Percentiles rank a stretch among this genome's conserved stretches.
phyloP scores from a whole-genome alignment of 2,888 invertebrate species.

The Tetragnatha montana region DNA sequence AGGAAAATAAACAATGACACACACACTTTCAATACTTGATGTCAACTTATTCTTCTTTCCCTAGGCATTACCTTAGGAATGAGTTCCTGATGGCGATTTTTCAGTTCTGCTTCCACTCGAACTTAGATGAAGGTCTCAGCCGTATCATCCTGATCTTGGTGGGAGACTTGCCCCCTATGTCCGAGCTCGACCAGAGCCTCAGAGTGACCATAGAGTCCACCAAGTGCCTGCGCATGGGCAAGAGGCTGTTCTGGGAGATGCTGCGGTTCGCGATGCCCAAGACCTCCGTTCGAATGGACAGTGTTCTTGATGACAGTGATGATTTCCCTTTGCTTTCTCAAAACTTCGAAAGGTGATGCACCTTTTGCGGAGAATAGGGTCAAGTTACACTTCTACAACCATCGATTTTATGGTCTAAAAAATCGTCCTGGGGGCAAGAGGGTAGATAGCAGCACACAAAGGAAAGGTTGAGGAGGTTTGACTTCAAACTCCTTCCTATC shows the following conservation, averaged over 20 bases:
- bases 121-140: slow-evolving; percentile 38
- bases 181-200: slow-evolving; percentile 24
- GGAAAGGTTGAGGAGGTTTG: no score
- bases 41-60: neutral
- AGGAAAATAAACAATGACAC: no score
- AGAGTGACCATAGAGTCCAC: slow-evolving; percentile 39
- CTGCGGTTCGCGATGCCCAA: slow-evolving; percentile 54
- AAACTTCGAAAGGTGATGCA: no score
- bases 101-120: neutral
- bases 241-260: slow-evolving; percentile 62
- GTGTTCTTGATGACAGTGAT: neutral
- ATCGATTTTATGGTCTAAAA: no score
- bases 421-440: no score
- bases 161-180: slow-evolving; percentile 1
- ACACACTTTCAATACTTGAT: neutral
- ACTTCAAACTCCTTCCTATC: no score
- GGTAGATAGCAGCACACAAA: no score
- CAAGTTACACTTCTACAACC: no score
- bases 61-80: slow-evolving; percentile 36
- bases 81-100: slow-evolving; percentile 38
- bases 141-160: slow-evolving; percentile 45
- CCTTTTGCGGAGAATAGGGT: no score
- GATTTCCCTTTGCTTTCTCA: slow-evolving; percentile 9
- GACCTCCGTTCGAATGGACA: neutral
- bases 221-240: slow-evolving; percentile 24